Evolutionary conservation across 2,888 invertebrate species (phyloP).

Genomic region (Xanthorhoe designata): DNA sequence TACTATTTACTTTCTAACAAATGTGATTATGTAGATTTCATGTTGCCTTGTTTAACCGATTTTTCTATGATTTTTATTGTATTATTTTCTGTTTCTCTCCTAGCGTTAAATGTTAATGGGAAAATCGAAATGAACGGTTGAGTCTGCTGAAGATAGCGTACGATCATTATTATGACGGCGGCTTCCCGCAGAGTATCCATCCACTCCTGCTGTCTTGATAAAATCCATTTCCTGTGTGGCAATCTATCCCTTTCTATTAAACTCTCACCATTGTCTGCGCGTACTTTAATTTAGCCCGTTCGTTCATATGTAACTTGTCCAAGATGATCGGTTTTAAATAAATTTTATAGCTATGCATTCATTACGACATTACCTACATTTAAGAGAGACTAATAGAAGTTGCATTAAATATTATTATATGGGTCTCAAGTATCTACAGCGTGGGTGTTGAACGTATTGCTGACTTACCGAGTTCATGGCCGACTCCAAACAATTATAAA

Average conservation of each 20-base stretch:
- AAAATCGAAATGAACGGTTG: neutral
- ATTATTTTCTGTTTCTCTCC: constrained; percentile 13
- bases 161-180: constrained; percentile 42
- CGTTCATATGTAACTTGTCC: constrained; percentile 37
- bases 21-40: constrained; percentile 34
- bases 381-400: constrained; percentile 63
- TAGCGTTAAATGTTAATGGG: constrained; percentile 9
- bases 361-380: constrained; percentile 55
- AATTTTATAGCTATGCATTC: constrained; percentile 73
- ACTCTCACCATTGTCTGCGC: constrained; percentile 71
- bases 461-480: constrained; percentile 43
- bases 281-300: constrained; percentile 41
- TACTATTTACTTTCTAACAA: constrained; percentile 26
- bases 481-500: constrained; percentile 34
- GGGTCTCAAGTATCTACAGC: constrained; percentile 68
- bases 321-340: constrained; percentile 62
- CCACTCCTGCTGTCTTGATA: constrained; percentile 56
- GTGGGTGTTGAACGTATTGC: constrained; percentile 63
- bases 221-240: constrained; percentile 72
- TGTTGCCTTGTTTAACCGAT: constrained; percentile 22
- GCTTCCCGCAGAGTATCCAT: constrained; percentile 62
- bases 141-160: constrained; percentile 21
- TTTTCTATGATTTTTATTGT: constrained; percentile 12
- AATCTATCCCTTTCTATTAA: constrained; percentile 60
- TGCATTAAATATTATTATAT: constrained; percentile 57